These are phyloP conservation scores for Ahaetulla prasina DNA, from an alignment of 2,113 vertebrate genomes.

Conservation along the genomic window DNA sequence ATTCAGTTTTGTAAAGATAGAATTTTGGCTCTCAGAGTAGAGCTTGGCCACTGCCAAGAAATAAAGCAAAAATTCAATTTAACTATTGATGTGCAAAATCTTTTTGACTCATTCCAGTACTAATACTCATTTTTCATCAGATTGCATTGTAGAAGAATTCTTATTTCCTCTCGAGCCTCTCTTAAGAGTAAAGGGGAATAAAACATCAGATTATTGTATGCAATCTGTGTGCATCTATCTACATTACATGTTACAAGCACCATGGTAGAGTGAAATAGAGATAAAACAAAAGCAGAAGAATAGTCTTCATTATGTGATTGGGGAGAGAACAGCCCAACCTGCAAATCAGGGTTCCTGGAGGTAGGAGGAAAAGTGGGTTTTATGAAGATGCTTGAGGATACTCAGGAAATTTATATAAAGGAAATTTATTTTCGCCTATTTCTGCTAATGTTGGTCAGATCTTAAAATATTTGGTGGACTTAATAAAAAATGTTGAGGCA, in stretches of 20 bases:
- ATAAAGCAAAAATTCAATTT: not conserved
- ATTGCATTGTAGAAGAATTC: not conserved
- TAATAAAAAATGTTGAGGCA: not conserved
- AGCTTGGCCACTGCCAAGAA: conserved; percentile 29
- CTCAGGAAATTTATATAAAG: not conserved
- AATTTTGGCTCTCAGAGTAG: conserved; percentile 25
- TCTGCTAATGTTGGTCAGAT: too few relatives aligned
- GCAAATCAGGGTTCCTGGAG: not conserved
- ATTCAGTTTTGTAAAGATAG: conserved; percentile 39
- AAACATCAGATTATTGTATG: not conserved
- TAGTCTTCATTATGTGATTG: not conserved
- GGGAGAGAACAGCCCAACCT: not conserved
- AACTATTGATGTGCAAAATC: conserved; percentile 30
- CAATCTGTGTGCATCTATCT: not conserved
- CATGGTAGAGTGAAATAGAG: not conserved
- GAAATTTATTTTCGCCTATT: not conserved
- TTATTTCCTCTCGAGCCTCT: not conserved
- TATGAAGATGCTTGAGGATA: not conserved
- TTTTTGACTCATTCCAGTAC: conserved; percentile 31
- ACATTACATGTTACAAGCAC: not conserved
- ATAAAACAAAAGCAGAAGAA: not conserved
- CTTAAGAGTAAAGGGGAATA: not conserved
- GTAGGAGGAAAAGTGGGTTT: not conserved
- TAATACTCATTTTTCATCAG: conserved; percentile 31
- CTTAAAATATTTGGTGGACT: not conserved